Base-by-base conservation (phyloP, 2,797 vertebrate genomes). In the Lagodon rhomboides region DNA sequence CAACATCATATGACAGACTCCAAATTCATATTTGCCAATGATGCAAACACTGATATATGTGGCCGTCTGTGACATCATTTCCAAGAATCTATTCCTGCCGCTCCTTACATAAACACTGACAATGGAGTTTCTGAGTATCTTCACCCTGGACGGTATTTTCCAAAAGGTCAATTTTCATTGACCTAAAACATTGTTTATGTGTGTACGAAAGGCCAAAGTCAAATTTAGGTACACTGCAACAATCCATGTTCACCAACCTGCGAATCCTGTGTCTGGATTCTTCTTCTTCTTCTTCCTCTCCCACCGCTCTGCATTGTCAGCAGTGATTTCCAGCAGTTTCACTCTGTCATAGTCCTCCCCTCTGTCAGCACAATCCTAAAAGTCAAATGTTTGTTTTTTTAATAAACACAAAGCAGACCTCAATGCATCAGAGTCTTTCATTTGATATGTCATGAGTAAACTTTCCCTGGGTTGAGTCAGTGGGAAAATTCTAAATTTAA, bases 251-350 rank as follows among this genome's bases (percentile, higher is more conserved):
- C 20, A 90, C 92, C 6, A 69, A 99, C 98, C 98, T 94, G 98
- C 97, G 92, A 99, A 99, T 0, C 98, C 98, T 3, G 96, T 93
- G 73, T 99, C 98, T 0, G 98, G 97, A 50, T 99, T 98, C 80
- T 96, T 99, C 93, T 93, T 98, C 92, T 95, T 99, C 73, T 96
- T 99, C 80, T 98, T 99, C 78, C 96, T 97, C 82, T 98, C 98
- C 97, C 97, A 98, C 0, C 97, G 92, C 30, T 97, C 98, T 0
- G 98, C 98, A 2, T 99, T 97, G 49, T 97, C 97, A 0, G 98
- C 98, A 0, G 98, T 98, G 92, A 99, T 95, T 80, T 98, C 97
- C 55, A 99, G 85, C 41, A 99, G 93, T 61, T 98, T 99, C 41
- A 97, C 97, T 22, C 97, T 88, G 86, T 98, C 66, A 0, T 99